phyloP scores from a whole-genome alignment of 2,113 vertebrate genomes.

The Nycticebus coucang region DNA sequence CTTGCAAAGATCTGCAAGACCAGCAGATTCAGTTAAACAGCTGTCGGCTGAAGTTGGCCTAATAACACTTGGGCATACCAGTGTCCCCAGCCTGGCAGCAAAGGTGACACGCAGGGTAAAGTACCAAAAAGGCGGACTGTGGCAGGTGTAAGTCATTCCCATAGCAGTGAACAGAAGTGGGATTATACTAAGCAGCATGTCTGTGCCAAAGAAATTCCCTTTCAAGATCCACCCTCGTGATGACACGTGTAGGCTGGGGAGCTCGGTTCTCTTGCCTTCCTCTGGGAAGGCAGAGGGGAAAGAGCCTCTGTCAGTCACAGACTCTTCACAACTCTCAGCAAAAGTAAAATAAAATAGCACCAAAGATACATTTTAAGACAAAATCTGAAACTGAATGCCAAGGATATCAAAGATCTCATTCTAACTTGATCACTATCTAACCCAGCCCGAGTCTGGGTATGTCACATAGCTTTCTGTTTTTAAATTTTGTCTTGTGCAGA shows the following conservation, averaged over 20 bases:
- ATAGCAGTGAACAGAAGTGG: background rate
- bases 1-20: background rate
- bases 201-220: background rate
- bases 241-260: background rate
- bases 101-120: background rate
- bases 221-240: background rate
- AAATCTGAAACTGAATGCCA: background rate
- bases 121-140: background rate
- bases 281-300: background rate
- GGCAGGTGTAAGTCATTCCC: background rate
- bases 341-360: background rate
- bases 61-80: background rate
- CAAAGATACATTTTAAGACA: background rate
- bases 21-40: constrained; percentile 22
- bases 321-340: background rate
- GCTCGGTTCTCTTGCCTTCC: background rate
- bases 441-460: background rate
- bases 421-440: background rate
- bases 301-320: background rate
- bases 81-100: background rate
- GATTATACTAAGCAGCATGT: background rate
- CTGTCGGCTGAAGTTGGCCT: background rate
- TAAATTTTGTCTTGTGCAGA: background rate
- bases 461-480: background rate
- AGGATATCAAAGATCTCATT: background rate